Base-by-base conservation (phyloP, 2,113 vertebrate species). In the Morphnarchus princeps region DNA sequence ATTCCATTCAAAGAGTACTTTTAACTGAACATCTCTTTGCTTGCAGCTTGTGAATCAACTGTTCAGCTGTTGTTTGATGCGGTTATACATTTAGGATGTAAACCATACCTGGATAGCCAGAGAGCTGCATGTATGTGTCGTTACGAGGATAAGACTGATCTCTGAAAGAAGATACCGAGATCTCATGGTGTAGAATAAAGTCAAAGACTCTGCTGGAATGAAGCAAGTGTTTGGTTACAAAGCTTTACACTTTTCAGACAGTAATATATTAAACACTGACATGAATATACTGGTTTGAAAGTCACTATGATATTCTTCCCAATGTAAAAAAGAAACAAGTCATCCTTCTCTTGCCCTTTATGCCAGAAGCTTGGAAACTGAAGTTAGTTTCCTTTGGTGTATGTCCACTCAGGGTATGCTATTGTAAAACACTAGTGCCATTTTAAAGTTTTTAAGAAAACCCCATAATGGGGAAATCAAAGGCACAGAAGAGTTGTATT, bases 31-130 rank as follows among this genome's bases (percentile, higher is more conserved):
- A 93, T 21, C 20, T 85, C 31, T 89, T 80, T 8, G 50, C 58
- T 94, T 89, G 66, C 98, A 99, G 99, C 99, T 1, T 99, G 99
- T 95, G 99, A 99, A 93, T 99, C 99, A 13, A 97, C 99, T 6
- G 99, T 99, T 94, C 99, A 98, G 34, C 98, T 99, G 90, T 93
- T 99, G 82, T 99, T 99, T 73, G 99, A 99, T 88, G 98, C 99
- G 0, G 99, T 99, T 22, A 99, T 99, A 97, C 99, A 99, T 88
- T 87, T 99, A 94, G 99, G 99, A 86, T 99, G 99, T 92, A 99
- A 99, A 70, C 99, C 99, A 0, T 99, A 99, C 97, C 98, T 99
- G 98, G 99, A 99, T 89, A 99, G 99, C 90, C 99, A 99, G 94
- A 98, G 99, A 74, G 98, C 98, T 10, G 99, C 99, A 2, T 99